Percentiles rank a stretch among this genome's conserved stretches.
phyloP scores from a whole-genome alignment of 1,140 invertebrate genomes.

The Drosophila lowei region DNA sequence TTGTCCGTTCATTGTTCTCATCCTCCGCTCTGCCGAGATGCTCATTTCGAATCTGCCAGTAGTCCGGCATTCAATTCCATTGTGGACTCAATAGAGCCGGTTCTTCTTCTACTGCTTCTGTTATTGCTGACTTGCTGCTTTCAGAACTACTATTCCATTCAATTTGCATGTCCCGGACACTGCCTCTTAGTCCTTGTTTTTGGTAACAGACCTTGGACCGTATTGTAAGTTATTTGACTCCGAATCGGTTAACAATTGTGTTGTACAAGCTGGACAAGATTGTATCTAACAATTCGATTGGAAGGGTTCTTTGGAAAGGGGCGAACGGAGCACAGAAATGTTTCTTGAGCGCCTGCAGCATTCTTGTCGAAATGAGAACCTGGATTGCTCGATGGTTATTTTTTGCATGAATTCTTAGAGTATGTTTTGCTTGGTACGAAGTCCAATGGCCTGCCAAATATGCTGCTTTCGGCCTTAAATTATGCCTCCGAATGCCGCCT shows the following conservation, averaged over 20 bases:
- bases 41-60: constrained; percentile 49
- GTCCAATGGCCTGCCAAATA: no score
- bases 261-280: constrained; percentile 37
- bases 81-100: constrained; percentile 68
- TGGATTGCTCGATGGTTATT: no score
- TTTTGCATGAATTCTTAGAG: no score
- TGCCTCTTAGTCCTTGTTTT: constrained; percentile 36
- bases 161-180: constrained; percentile 34
- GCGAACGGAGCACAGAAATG: not conserved
- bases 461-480: no score
- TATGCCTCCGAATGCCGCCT: no score
- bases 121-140: constrained; percentile 26
- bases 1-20: constrained; percentile 28
- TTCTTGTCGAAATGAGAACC: no score
- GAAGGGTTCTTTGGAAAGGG: not conserved
- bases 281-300: constrained; percentile 27
- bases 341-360: no score
- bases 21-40: constrained; percentile 25
- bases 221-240: constrained; percentile 37
- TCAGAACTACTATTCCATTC: constrained; percentile 22
- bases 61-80: constrained; percentile 66
- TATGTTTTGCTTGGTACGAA: no score
- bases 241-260: constrained; percentile 48
- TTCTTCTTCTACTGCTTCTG: constrained; percentile 11
- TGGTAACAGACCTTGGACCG: constrained; percentile 7